A percentile compares a stretch with the other conserved stretches of the same genome.
phyloP scores from a whole-genome alignment of 2,888 invertebrate genomes.

The Acronicta aceris region DNA sequence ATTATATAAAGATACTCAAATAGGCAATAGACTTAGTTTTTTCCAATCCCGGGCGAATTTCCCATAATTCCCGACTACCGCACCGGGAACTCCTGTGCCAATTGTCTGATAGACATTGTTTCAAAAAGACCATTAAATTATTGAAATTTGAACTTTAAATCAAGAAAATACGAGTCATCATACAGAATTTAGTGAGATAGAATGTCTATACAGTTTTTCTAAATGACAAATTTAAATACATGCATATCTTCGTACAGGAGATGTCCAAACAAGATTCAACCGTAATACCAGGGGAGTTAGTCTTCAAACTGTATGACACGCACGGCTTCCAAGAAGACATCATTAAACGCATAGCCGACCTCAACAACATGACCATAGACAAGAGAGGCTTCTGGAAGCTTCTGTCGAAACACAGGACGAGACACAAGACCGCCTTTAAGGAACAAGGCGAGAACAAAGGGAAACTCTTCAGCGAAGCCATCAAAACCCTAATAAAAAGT shows the following conservation, averaged over 20 bases:
- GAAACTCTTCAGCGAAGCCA: slow-evolving; percentile 76
- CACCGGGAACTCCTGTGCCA: no score
- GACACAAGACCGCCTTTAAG: slow-evolving; percentile 83
- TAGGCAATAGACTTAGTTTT: no score
- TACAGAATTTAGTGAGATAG: no score
- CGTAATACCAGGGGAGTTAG: slow-evolving; percentile 90
- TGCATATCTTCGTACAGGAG: slow-evolving; percentile 68
- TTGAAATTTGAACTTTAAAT: no score
- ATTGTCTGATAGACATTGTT: no score
- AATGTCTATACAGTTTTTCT: no score
- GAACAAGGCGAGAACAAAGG: slow-evolving; percentile 74
- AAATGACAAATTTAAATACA: no score
- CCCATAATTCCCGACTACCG: no score
- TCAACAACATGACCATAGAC: slow-evolving; percentile 91
- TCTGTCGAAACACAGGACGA: slow-evolving; percentile 84
- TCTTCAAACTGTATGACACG: slow-evolving; percentile 94
- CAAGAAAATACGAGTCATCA: no score
- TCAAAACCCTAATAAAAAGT: slow-evolving; percentile 80
- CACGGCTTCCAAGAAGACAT: slow-evolving; percentile 93
- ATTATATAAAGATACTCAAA: no score
- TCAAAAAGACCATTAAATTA: no score
- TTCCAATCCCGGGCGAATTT: no score
- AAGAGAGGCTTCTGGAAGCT: slow-evolving; percentile 88
- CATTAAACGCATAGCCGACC: slow-evolving; percentile 91
- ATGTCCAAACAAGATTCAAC: slow-evolving; percentile 75